Percentiles rank a stretch among this genome's conserved stretches.
phyloP scores from a whole-genome alignment of 2,113 vertebrate genomes.

The Chamaetylas fuelleborni region DNA sequence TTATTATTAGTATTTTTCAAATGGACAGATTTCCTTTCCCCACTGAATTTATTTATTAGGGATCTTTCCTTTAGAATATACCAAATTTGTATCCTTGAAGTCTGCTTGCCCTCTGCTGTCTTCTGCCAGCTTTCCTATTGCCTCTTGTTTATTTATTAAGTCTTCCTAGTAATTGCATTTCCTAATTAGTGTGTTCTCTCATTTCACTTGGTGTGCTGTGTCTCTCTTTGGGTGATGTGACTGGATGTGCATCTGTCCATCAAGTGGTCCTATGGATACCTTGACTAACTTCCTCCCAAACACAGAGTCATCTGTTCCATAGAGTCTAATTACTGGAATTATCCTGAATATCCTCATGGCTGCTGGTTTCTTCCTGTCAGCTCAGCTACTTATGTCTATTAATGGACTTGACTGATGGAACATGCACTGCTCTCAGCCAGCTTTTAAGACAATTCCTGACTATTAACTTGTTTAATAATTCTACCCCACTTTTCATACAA shows the following conservation, averaged over 20 bases:
- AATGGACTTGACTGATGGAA: neutral
- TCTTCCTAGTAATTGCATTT: neutral
- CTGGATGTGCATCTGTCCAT: neutral
- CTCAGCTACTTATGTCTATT: neutral
- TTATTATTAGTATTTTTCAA: neutral
- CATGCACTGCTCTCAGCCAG: neutral
- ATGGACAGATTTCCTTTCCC: neutral
- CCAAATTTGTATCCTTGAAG: neutral
- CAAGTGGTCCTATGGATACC: neutral
- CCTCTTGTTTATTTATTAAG: slow-evolving; percentile 9
- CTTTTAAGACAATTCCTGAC: neutral
- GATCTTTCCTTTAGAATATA: neutral
- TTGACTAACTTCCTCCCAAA: neutral
- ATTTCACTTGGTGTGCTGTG: neutral
- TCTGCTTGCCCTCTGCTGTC: neutral
- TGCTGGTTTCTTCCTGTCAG: neutral
- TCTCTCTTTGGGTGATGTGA: neutral
- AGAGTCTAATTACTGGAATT: neutral
- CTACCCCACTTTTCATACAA: neutral
- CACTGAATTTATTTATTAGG: neutral
- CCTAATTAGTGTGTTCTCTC: neutral
- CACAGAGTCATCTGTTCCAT: neutral
- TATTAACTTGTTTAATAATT: neutral
- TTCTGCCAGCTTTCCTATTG: neutral
- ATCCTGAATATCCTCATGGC: neutral